A percentile compares a stretch with the other conserved stretches of the same genome.
phyloP scores from a whole-genome alignment of 2,113 vertebrate species.

The Nesoenas mayeri region DNA sequence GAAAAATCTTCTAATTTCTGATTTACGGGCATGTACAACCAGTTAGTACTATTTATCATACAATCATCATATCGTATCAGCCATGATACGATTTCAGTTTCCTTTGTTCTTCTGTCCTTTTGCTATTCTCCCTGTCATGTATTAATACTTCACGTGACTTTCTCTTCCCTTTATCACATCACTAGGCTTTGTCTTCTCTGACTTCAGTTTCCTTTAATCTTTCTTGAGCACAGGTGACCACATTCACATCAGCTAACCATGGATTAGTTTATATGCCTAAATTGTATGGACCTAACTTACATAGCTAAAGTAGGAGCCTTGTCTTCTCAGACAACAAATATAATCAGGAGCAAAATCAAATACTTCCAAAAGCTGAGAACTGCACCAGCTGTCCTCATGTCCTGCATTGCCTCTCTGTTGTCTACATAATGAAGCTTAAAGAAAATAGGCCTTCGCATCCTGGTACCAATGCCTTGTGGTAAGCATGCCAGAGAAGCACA shows the following conservation, averaged over 20 bases:
- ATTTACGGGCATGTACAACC: neutral
- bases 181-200: neutral
- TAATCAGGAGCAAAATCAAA: neutral
- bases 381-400: neutral
- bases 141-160: neutral
- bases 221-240: neutral
- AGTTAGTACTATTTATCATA: neutral
- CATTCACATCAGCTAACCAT: neutral
- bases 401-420: neutral
- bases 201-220: neutral
- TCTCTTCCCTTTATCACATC: neutral
- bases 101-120: neutral
- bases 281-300: neutral
- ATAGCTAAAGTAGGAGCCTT: neutral
- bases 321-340: neutral
- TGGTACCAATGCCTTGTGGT: neutral
- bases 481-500: neutral
- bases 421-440: neutral
- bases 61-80: rapidly evolving
- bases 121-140: neutral
- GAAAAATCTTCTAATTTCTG: neutral
- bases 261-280: neutral
- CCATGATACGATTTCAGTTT: neutral
- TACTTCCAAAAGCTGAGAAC: neutral
- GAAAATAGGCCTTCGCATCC: neutral